Evolutionary conservation across 2,888 invertebrate species (phyloP).

Genomic region (Cinara cedri): DNA sequence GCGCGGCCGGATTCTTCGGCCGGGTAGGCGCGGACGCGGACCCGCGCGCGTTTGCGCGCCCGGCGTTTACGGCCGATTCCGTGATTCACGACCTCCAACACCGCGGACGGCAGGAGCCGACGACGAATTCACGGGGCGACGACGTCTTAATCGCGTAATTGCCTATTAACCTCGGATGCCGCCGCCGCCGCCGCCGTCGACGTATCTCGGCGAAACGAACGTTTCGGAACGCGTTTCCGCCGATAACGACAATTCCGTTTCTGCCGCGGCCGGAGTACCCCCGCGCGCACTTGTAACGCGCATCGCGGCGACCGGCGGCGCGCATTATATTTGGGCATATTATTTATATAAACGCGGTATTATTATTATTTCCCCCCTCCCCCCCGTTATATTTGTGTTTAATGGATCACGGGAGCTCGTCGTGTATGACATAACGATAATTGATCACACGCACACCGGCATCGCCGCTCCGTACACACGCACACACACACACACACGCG

Average conservation of each 20-base stretch:
- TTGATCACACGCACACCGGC: slow-evolving; percentile 42
- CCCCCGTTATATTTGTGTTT: not conserved
- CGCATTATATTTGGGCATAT: too few species aligned
- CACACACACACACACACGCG: too few species aligned
- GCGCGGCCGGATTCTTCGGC: not conserved
- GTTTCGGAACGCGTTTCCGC: not conserved
- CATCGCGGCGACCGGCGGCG: too few species aligned
- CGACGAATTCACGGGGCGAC: slow-evolving; percentile 41
- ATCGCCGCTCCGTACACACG: too few species aligned
- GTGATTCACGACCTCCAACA: slow-evolving; percentile 52
- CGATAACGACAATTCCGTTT: not conserved
- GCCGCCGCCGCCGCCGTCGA: too few species aligned
- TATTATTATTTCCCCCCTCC: not conserved
- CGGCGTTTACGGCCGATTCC: slow-evolving; percentile 35
- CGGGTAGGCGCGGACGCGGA: not conserved
- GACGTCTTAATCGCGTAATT: slow-evolving; percentile 54
- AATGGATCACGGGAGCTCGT: slow-evolving; percentile 53
- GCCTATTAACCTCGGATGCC: slow-evolving; percentile 34
- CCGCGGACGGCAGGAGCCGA: slow-evolving; percentile 13
- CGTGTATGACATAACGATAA: slow-evolving; percentile 55
- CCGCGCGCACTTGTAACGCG: too few species aligned
- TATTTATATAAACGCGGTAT: slow-evolving; percentile 28
- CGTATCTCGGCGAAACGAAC: not conserved
- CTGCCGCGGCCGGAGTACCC: too few species aligned
- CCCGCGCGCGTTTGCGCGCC: not conserved